A percentile compares a stretch with the other conserved stretches of the same genome.
Evolutionary conservation across 2,888 invertebrate species (phyloP).

Genomic region (Mesodorylaimus sp.): DNA sequence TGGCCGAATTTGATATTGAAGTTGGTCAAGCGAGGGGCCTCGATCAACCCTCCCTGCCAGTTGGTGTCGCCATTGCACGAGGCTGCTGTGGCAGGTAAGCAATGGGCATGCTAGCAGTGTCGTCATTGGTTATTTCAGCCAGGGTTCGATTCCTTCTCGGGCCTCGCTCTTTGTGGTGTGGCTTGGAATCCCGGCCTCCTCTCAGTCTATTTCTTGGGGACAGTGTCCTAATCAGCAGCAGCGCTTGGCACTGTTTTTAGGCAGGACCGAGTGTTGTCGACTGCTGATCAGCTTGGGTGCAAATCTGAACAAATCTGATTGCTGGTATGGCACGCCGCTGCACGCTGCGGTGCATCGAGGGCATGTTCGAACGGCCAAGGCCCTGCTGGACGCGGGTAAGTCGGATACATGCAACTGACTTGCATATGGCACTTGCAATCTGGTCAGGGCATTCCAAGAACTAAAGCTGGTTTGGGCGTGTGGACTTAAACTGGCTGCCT

Average conservation of each 20-base stretch:
- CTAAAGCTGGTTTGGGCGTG: neutral
- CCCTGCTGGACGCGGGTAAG: conserved; percentile 5
- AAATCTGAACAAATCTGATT: conserved; percentile 2
- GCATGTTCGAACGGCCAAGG: conserved; percentile 1
- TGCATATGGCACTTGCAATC: neutral
- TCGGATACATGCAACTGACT: neutral
- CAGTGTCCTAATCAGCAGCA: too few species aligned
- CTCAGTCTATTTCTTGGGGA: too few species aligned
- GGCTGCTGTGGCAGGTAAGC: conserved; percentile 2
- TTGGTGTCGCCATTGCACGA: conserved; percentile 6
- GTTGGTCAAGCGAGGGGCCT: conserved; percentile 1
- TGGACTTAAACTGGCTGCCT: neutral
- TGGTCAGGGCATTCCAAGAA: neutral
- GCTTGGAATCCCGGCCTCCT: too few species aligned
- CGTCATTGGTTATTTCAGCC: neutral
- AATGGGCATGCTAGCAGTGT: neutral
- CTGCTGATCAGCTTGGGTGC: conserved; percentile 4
- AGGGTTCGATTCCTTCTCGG: neutral
- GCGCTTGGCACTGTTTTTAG: neutral
- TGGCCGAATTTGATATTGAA: neutral
- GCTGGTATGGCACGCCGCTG: conserved; percentile 9
- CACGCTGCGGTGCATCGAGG: conserved; percentile 5
- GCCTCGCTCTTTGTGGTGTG: too few species aligned
- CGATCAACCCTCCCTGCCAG: conserved; percentile 2
- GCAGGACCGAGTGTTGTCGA: neutral